Base-by-base conservation (phyloP, 2,113 vertebrate genomes). In the Anas platyrhynchos region DNA sequence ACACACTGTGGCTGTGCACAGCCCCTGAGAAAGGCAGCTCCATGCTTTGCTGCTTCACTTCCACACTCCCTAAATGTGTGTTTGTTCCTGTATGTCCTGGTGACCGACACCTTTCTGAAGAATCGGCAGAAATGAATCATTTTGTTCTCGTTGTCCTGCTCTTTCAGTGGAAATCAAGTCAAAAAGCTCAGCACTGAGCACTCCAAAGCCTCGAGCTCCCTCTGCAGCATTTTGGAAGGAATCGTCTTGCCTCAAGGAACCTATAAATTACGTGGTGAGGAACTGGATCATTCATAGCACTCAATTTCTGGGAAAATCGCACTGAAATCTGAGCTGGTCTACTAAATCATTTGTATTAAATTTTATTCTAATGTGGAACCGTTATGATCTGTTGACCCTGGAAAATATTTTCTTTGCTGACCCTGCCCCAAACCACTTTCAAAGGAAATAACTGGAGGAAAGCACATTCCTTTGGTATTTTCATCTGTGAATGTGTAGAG, bases 131-230 rank as follows among this genome's bases (percentile, higher is more conserved):
- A 77, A 78, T 29, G 0, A 27, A 41, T 32, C 23, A 17, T 20
- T 46, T 3, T 2, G 11, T 13, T 72, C 9, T 46, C 34, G 21
- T 68, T 31, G 17, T 29, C 22, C 59, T 7, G 34, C 17, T 71
- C 38, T 26, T 92, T 13, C 78, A 62, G 52, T 1, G 1, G 26
- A 43, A 46, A 15, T n/a, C 15, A 4, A 41, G 11, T 4, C 61
- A 9, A 34, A 81, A 58, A 20, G 38, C 58, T 3, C 2, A 9
- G 16, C 3, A 1, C 18, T 36, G 55, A 31, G 38, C n/a, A 91
- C 91, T 96, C 62, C 38, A 88, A 56, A 46, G 93, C 93, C 95
- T 95, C 32, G 93, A 96, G 96, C 95, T 94, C 97, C 96, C 95
- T 95, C 97, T 97, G 82, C 92, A 95, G 91, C 13, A 90, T 79